Base-by-base conservation (phyloP, 2,888 invertebrate genomes). In the Himalopsyche anomala region DNA sequence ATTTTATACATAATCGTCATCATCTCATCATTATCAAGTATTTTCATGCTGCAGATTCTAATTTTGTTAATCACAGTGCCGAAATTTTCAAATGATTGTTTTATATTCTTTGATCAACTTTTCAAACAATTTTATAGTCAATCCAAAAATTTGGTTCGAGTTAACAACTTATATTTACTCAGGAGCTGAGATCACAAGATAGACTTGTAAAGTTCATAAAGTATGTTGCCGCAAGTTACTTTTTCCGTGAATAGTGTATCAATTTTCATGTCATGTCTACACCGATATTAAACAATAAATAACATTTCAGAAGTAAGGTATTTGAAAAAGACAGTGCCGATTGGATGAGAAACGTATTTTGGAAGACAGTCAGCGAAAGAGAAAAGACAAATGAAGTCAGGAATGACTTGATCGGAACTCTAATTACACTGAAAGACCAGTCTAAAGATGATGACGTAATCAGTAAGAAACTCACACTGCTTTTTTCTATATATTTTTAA, bases 281-380 rank as follows among this genome's bases (percentile, higher is more conserved):
- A 19, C 5, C 19, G 19, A 4, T 3, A 19, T 36, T 74, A 5
- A 74, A 80, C 17, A 80, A 38, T 38, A 38, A 40, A 40, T 36
- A 74, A 5, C 51, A 45, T 84, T 86, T 55, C 69, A 88, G 88
- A 54, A 82, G 84, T 40, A 86, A 88, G 74, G 87, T 88, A 17
- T 88, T 88, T 74, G 88, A 88, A 80, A 87, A 84, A 12, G 88
- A 88, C n/a, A 82, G 81, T 54, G 88, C 87, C 2, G 87, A 87
- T 45, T 88, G 88, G 88, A 81, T 88, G 84, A 84, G 88, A 69
- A 36, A 87, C 12, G 88, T 88, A 5, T 88, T 88, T 79, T 88
- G 88, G 88, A 87, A 88, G 56, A 88, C 87, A 19, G 88, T 88
- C 36, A 84, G 86, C 2, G 87, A 87, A 42, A 81, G 88, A 40